Percentiles rank a stretch among this genome's conserved stretches.
These are phyloP conservation scores for Verasper variegatus DNA, from an alignment of 2,113 vertebrate species.

Conservation along the genomic window DNA sequence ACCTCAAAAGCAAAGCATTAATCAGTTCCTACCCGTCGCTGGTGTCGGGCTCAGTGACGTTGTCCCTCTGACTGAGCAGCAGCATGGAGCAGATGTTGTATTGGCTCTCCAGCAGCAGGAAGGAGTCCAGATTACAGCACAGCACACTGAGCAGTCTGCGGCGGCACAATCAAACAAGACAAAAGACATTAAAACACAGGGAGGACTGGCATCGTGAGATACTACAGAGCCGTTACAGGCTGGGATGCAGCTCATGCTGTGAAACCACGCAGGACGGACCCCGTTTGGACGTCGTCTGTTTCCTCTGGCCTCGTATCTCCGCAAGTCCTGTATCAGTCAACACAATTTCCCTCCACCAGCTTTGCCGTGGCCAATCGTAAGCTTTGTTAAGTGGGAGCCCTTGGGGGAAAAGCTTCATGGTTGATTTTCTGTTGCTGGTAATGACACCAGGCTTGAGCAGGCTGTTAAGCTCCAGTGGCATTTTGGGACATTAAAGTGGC, in stretches of 20 bases:
- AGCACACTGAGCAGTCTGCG: conserved; percentile 89
- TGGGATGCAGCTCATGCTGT: background rate
- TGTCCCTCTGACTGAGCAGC: conserved; percentile 88
- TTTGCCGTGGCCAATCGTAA: conserved; percentile 35
- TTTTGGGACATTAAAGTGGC: conserved; percentile 32
- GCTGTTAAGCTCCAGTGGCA: conserved; percentile 38
- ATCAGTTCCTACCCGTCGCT: conserved; percentile 70
- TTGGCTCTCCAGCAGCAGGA: conserved; percentile 91
- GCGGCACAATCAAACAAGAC: conserved; percentile 46
- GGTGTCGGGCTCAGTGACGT: conserved; percentile 74
- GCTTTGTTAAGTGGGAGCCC: conserved; percentile 65
- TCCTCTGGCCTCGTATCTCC: conserved; percentile 35
- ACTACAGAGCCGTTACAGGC: background rate
- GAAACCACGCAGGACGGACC: conserved; percentile 11
- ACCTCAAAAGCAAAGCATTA: background rate
- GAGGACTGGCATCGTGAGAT: conserved; percentile 23
- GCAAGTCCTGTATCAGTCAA: conserved; percentile 47
- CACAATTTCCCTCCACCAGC: conserved; percentile 34
- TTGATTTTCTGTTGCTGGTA: conserved; percentile 65
- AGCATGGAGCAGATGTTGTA: conserved; percentile 89
- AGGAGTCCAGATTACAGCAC: conserved; percentile 91
- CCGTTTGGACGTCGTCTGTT: conserved; percentile 32
- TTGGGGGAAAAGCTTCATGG: conserved; percentile 44
- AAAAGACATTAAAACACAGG: conserved; percentile 35
- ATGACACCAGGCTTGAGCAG: conserved; percentile 54